Evolutionary conservation across 2,113 vertebrate genomes (phyloP).

Genomic region (Pitta sordida): DNA sequence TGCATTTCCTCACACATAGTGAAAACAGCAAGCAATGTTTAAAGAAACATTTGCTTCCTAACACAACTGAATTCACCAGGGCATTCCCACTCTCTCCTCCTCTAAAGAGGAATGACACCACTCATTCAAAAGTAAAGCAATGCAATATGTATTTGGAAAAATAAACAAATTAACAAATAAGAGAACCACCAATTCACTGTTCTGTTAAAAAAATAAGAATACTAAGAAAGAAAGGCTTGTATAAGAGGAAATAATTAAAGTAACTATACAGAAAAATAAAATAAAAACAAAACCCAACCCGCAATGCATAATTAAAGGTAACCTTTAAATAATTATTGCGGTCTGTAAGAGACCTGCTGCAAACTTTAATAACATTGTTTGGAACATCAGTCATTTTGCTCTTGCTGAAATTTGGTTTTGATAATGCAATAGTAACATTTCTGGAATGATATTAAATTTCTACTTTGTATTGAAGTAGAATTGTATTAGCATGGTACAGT

Average conservation of each 20-base stretch:
- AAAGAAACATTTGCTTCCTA: background rate
- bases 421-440: conserved; percentile 41
- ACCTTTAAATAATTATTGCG: background rate
- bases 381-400: conserved; percentile 31
- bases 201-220: background rate
- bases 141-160: background rate
- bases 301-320: conserved; percentile 5
- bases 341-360: background rate
- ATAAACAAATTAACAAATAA: background rate
- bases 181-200: background rate
- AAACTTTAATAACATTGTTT: conserved; percentile 6
- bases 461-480: conserved; percentile 48
- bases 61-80: background rate
- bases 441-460: conserved; percentile 51
- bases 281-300: background rate
- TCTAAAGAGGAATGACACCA: background rate
- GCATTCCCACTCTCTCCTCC: background rate
- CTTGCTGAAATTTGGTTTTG: conserved; percentile 34
- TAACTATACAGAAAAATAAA: background rate
- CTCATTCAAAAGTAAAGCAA: background rate
- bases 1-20: background rate
- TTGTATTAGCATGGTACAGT: conserved; percentile 37
- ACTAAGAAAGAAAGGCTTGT: background rate
- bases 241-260: background rate
- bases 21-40: background rate